Conservation (phyloP, 2,797 vertebrate genomes). For the Craterocephalus amniculus region DNA sequence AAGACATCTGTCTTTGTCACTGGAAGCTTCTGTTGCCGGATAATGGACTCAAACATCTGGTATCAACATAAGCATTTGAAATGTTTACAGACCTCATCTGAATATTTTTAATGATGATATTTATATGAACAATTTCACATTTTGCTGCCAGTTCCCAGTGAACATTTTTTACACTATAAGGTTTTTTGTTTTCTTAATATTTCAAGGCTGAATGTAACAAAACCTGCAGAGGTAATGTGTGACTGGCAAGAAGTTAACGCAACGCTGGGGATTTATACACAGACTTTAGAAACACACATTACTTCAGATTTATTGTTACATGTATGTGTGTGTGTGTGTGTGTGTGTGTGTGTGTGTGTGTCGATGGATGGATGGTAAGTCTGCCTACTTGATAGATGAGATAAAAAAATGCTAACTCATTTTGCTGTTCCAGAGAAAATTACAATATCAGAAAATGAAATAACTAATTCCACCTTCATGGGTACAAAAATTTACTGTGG, state of each 20-base stretch:
- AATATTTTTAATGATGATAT: conserved; percentile 47
- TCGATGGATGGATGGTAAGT: no score
- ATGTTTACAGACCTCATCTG: conserved; percentile 63
- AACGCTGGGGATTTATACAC: neutral
- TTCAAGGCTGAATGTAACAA: neutral
- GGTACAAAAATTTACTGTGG: no score
- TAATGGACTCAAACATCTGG: conserved; percentile 3
- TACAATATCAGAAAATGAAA: no score
- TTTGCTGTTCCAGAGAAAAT: no score
- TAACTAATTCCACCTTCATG: no score
- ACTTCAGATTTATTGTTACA: neutral
- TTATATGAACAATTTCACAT: conserved; percentile 37
- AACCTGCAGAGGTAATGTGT: neutral
- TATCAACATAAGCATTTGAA: conserved; percentile 15
- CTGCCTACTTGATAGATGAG: no score
- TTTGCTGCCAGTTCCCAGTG: conserved; percentile 21
- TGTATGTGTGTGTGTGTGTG: no score
- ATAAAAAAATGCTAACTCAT: no score
- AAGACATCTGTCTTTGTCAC: conserved; percentile 2
- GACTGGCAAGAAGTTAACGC: neutral
- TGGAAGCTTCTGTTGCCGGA: conserved; percentile 18
- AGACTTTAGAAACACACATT: neutral
- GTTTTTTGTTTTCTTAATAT: neutral
- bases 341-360: no score
- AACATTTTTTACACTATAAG: neutral